A percentile compares a stretch with the other conserved stretches of the same genome.
Conservation (phyloP, 2,113 vertebrate species). For the Tychaedon coryphoeus region DNA sequence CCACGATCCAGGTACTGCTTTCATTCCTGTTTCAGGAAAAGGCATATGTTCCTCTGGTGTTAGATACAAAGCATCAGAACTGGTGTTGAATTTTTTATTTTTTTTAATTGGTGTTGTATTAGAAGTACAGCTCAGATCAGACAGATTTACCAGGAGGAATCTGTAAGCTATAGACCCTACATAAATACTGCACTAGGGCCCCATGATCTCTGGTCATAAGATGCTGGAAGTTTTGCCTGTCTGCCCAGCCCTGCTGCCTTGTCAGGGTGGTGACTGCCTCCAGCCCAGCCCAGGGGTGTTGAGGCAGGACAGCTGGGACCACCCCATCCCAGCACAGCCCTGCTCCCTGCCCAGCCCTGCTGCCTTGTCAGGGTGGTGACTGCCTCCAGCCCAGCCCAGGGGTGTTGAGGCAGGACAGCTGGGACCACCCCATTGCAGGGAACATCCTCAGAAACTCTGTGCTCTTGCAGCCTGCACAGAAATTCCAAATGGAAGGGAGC, state of each 20-base stretch:
- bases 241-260: neutral
- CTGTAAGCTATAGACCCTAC: neutral
- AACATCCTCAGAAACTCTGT: neutral
- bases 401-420: fast-evolving
- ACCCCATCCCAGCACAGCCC: too few relatives aligned
- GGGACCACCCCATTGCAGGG: neutral
- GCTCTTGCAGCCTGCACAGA: neutral
- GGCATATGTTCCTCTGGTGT: neutral
- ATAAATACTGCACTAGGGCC: neutral
- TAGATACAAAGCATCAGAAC: neutral
- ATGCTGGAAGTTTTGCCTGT: neutral
- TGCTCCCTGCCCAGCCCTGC: too few relatives aligned
- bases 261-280: neutral
- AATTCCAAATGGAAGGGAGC: neutral
- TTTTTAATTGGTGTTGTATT: neutral
- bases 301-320: neutral
- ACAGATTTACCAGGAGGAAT: neutral
- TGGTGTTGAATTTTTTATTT: neutral
- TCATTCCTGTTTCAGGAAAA: conserved; percentile 36
- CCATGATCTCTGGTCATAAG: neutral
- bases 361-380: neutral
- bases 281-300: fast-evolving
- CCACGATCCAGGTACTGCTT: conserved; percentile 80
- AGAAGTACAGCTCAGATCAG: neutral
- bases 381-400: neutral